Conservation (phyloP, 2,888 invertebrate genomes). For the Harmothoe impar region DNA sequence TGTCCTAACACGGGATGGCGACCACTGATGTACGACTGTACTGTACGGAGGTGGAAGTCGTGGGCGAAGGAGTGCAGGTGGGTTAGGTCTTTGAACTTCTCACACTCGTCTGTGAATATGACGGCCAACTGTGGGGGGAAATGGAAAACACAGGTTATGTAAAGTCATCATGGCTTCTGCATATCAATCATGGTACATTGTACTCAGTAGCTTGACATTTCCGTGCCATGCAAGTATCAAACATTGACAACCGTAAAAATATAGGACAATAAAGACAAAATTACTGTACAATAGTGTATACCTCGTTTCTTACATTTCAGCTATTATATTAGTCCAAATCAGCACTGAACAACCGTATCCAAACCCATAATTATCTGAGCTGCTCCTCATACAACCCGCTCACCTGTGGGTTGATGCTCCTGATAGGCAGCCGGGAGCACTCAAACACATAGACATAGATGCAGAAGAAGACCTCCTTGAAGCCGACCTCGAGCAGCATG, state of each 20-base stretch:
- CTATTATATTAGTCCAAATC: too few relatives aligned
- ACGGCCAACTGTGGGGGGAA: slow-evolving; percentile 67
- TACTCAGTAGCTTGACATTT: too few relatives aligned
- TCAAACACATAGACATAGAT: slow-evolving; percentile 88
- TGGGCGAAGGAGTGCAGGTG: slow-evolving; percentile 91
- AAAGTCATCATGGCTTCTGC: too few relatives aligned
- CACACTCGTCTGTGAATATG: slow-evolving; percentile 84
- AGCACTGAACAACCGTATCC: too few relatives aligned
- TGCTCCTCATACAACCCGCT: neutral
- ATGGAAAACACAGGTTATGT: neutral
- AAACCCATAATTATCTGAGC: too few relatives aligned
- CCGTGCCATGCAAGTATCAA: too few relatives aligned
- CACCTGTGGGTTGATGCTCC: slow-evolving; percentile 78
- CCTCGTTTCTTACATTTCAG: too few relatives aligned
- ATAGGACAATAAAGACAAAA: too few relatives aligned
- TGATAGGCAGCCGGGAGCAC: slow-evolving; percentile 84
- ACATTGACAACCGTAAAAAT: too few relatives aligned
- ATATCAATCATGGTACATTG: too few relatives aligned
- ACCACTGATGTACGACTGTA: slow-evolving; percentile 88
- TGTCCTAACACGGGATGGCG: slow-evolving; percentile 80
- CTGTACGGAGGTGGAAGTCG: slow-evolving; percentile 89
- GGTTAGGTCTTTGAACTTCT: slow-evolving; percentile 88
- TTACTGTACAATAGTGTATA: too few relatives aligned
- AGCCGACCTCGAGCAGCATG: slow-evolving; percentile 88
- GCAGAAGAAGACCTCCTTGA: slow-evolving; percentile 89